Evolutionary conservation across 2,797 vertebrate species (phyloP), one percentile per base, ranked within the genome.

Genomic region (Discoglossus pictus): DNA sequence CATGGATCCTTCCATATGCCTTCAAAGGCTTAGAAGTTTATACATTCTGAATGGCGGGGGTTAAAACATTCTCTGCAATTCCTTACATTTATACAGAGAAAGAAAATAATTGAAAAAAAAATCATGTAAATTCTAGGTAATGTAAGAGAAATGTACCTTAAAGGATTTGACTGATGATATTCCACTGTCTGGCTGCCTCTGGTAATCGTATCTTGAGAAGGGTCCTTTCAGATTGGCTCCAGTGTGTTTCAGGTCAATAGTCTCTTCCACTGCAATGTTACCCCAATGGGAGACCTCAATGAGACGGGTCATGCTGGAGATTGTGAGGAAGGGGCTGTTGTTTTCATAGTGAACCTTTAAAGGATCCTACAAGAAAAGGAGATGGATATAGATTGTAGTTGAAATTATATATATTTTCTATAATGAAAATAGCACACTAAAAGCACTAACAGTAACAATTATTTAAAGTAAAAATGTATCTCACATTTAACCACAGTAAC

Each of bases 201-300:
- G 97, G 85, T 99, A 99, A 78, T 99, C 97, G 0, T 99, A 99
- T 76, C 97, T 94, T 1, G 97, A 99, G 73, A 99, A 99, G 0
- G 97, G 94, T 0, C 97, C 97, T 79, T 96, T 97, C 21, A 99
- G 90, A 27, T 83, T 64, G 3, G 97, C 97, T 6, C 97, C 97
- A 0, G 97, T 97, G 81, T 99, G 97, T 75, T 96, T 95, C 75
- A 99, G 75, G 76, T 99, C 95, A 17, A 99, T 89, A 0, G 94
- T 98, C 74, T 99, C 97, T 64, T 99, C 97, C 62, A 99, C 97
- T 0, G 97, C 97, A 20, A 99, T 98, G 84, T 99, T 99, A 0
- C 97, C 97, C 97, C 97, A 99, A 80, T 99, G 97, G 52, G 97
- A 99, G 31, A 99, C 96, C 80, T 99, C 97, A 0, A 99, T 97